Evolutionary conservation across 2,888 invertebrate species (phyloP).

Genomic region (Lepetodrilus schrolli): DNA sequence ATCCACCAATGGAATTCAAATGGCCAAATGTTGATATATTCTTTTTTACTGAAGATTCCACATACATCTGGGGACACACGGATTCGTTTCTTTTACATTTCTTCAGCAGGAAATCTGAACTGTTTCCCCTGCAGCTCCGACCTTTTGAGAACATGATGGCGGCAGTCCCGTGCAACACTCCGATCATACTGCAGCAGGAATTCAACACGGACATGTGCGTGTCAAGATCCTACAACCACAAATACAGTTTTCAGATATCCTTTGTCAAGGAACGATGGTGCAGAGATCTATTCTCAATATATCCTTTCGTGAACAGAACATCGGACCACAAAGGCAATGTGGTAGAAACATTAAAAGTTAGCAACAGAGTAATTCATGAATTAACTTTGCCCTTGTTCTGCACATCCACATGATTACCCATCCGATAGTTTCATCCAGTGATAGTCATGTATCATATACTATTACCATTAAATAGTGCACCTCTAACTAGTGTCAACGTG

Average conservation of each 20-base stretch:
- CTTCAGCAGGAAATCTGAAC: constrained; percentile 25
- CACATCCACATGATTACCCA: too few species aligned
- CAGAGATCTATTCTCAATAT: constrained; percentile 36
- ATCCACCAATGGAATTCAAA: constrained; percentile 44
- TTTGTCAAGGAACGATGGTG: constrained; percentile 31
- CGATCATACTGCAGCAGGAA: background rate
- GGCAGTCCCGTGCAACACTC: constrained; percentile 31
- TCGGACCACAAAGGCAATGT: background rate
- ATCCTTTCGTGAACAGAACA: constrained; percentile 57
- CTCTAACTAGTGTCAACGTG: too few species aligned
- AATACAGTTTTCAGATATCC: constrained; percentile 32
- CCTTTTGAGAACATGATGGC: constrained; percentile 30
- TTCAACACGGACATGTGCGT: constrained; percentile 35
- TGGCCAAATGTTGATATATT: constrained; percentile 65
- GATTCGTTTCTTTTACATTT: constrained; percentile 36
- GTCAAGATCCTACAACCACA: constrained; percentile 41
- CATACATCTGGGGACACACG: constrained; percentile 51
- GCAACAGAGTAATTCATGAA: background rate
- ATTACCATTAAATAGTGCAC: too few species aligned
- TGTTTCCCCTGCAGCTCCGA: constrained; percentile 33
- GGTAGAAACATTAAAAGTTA: background rate
- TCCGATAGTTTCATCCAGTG: too few species aligned
- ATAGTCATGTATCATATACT: too few species aligned
- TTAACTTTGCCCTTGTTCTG: too few species aligned
- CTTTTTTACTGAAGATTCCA: constrained; percentile 55